Conservation (phyloP, 2,888 invertebrate species). For the Dicyrtomina minuta region DNA sequence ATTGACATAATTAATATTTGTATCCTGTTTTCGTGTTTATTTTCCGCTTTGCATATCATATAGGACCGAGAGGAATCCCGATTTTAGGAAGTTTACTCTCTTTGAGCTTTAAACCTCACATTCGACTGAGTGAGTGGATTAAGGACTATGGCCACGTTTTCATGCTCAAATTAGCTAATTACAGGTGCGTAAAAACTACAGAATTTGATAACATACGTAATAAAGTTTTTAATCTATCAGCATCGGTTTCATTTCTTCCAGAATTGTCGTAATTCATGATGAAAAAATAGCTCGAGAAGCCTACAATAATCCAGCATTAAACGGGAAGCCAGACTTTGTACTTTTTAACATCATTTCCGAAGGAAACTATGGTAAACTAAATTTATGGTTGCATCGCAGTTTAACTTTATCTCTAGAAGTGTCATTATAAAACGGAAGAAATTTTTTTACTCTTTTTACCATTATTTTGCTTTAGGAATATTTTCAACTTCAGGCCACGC, state of each 20-base stretch:
- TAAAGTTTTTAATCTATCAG: too few species aligned
- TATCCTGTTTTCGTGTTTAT: too few species aligned
- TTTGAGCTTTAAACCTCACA: not conserved
- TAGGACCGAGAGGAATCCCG: constrained; percentile 18
- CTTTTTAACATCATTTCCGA: constrained; percentile 5
- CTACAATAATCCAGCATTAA: constrained; percentile 1
- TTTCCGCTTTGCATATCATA: too few species aligned
- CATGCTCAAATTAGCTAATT: constrained; percentile 17
- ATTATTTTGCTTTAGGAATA: too few species aligned
- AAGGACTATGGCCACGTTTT: constrained; percentile 13
- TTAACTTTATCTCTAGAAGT: too few species aligned
- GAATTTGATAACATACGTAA: too few species aligned
- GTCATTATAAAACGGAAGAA: too few species aligned
- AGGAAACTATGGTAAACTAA: constrained; percentile 15
- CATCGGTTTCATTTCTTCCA: too few species aligned
- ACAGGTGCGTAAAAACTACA: not conserved
- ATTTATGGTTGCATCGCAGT: too few species aligned
- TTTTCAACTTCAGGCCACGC: not conserved
- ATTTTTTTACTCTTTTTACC: too few species aligned
- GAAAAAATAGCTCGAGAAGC: constrained; percentile 11
- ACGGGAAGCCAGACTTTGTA: constrained; percentile 6
- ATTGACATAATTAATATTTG: not conserved
- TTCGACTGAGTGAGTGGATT: constrained; percentile 14
- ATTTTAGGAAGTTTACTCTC: constrained; percentile 12
- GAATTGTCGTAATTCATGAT: constrained; percentile 9